Base-by-base conservation (phyloP, 2,797 vertebrate species). In the Gobionotothen gibberifrons region DNA sequence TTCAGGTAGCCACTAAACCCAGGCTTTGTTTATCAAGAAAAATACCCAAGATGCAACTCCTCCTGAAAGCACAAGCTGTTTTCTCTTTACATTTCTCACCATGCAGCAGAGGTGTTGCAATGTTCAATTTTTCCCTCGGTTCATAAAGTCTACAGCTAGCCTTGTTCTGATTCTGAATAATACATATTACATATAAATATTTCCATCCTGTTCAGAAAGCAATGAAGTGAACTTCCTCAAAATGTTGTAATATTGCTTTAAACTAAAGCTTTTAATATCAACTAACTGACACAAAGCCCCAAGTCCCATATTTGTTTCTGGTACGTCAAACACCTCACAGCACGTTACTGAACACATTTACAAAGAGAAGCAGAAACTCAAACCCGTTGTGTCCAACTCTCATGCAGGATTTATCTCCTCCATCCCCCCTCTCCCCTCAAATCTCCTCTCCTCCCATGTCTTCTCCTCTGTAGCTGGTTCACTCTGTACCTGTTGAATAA, bases 401-500 rank as follows among this genome's bases (percentile, higher is more conserved):
- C 26, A 51, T 69, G 66, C 66, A 82, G 75, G 74, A 77, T 78
- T 49, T 62, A 78, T 82, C 75, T 84, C 65, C 76, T 79, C 72
- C 32, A 54, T 22, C 64, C 64, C 53, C 42, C 13, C 69, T 49
- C 76, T 64, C 60, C 55, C 11, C 26, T 85, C 81, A 76, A 76
- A 82, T 77, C 82, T 83, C 72, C 83, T 80, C 83, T 81, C 83
- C 82, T 89, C 79, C 85, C 87, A 69, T 79, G 81, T 85, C 81
- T 87, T 87, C 84, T 90, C 72, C 76, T 87, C 85, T 86, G 79
- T 88, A 89, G 88, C 86, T 82, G 81, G 72, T 85, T 91, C 79
- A 56, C 86, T 85, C 87, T 88, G 89, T 93, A 93, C 87, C 90
- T 90, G 90, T 90, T 93, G 92, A 93, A 94, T 93, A 93, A 94